Conservation (phyloP, 2,113 vertebrate genomes). For the Oryctolagus cuniculus region DNA sequence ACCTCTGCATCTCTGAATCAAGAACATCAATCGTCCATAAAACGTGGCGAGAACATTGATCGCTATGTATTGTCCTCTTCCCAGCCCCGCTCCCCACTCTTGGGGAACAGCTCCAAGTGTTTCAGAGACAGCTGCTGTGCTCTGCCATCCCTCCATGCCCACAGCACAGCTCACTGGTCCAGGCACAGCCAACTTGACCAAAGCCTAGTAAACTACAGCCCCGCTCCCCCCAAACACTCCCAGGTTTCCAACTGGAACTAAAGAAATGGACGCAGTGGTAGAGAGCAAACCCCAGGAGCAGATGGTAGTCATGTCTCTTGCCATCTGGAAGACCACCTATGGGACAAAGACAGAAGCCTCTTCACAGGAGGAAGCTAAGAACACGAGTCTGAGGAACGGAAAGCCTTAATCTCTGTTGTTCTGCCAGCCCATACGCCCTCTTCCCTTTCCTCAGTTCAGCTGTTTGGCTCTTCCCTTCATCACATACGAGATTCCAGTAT, state of each 20-base stretch:
- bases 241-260: background rate
- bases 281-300: background rate
- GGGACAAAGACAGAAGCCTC: background rate
- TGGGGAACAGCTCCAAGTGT: background rate
- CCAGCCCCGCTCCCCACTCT: background rate
- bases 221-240: background rate
- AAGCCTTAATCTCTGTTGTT: background rate
- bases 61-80: background rate
- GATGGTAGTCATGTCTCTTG: background rate
- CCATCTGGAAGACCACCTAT: background rate
- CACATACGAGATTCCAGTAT: background rate
- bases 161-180: background rate
- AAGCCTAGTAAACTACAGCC: background rate
- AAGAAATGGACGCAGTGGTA: background rate
- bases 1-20: slow-evolving; percentile 26
- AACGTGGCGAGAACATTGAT: background rate
- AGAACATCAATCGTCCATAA: background rate
- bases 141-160: background rate
- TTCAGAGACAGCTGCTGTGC: background rate
- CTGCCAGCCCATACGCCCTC: background rate
- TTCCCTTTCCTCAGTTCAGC: background rate
- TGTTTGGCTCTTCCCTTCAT: background rate
- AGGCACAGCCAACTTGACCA: background rate
- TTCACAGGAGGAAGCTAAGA: background rate
- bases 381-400: background rate